Percentiles rank a stretch among this genome's conserved stretches.
These are phyloP conservation scores for Esox lucius DNA, from an alignment of 2,797 vertebrate species.

Conservation along the genomic window DNA sequence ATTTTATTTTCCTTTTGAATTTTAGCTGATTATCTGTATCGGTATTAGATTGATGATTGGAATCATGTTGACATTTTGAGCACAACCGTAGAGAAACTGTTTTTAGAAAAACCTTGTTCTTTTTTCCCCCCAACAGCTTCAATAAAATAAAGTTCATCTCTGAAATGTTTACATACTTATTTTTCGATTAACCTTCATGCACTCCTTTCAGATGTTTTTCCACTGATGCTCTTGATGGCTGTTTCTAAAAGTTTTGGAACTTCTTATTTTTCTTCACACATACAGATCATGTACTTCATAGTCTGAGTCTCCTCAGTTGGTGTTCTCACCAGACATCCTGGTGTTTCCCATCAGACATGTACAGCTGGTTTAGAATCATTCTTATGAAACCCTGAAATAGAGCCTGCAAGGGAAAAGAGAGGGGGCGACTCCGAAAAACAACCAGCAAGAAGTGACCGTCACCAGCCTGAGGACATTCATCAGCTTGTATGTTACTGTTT, in stretches of 20 bases:
- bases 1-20: conserved; percentile 48
- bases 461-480: neutral
- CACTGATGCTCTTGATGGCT: neutral
- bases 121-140: conserved; percentile 58
- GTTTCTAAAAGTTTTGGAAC: neutral
- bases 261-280: neutral
- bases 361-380: neutral
- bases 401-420: neutral
- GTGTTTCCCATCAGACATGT: conserved; percentile 1
- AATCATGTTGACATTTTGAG: conserved; percentile 31
- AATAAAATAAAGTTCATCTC: conserved; percentile 73
- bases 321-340: conserved; percentile 4
- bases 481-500: neutral
- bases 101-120: conserved; percentile 44
- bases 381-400: neutral
- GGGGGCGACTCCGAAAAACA: neutral
- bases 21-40: conserved; percentile 40
- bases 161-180: conserved; percentile 29
- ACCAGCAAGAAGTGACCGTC: neutral
- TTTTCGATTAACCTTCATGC: neutral
- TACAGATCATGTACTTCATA: neutral
- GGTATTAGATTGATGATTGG: conserved; percentile 32
- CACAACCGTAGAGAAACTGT: conserved; percentile 31
- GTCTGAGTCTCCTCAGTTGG: neutral
- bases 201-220: neutral